Evolutionary conservation across 2,113 vertebrate species (phyloP).

Genomic region (Catharus minimus): DNA sequence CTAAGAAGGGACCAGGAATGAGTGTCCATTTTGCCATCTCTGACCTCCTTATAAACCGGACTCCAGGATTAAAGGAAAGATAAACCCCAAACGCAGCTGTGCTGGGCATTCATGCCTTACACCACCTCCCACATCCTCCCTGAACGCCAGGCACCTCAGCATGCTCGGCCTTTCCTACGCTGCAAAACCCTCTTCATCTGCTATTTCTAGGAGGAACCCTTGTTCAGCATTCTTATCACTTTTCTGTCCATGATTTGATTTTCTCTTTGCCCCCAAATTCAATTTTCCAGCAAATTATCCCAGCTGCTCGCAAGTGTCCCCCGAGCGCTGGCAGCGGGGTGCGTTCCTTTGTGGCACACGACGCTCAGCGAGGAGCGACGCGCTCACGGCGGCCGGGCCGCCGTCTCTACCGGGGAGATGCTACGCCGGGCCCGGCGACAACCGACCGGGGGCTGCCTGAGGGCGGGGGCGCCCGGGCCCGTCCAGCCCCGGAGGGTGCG

Average conservation of each 20-base stretch:
- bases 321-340: not conserved
- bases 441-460: too few species aligned
- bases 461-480: too few species aligned
- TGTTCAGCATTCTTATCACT: constrained; percentile 24
- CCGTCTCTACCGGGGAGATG: too few species aligned
- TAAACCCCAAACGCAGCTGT: not conserved
- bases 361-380: not conserved
- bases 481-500: too few species aligned
- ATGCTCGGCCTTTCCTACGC: not conserved
- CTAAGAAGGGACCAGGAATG: accelerated
- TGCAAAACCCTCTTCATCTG: not conserved
- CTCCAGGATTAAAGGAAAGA: not conserved
- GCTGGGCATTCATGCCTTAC: not conserved
- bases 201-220: not conserved
- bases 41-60: not conserved
- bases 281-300: not conserved
- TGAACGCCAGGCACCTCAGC: not conserved
- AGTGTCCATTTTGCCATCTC: not conserved
- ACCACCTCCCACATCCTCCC: not conserved
- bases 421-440: too few species aligned
- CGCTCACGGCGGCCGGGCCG: not conserved
- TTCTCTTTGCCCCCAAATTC: not conserved
- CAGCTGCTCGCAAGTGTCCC: not conserved
- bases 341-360: not conserved
- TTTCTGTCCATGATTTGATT: not conserved